Evolutionary conservation across 2,797 vertebrate species (phyloP).

Genomic region (Thunnus albacares): DNA sequence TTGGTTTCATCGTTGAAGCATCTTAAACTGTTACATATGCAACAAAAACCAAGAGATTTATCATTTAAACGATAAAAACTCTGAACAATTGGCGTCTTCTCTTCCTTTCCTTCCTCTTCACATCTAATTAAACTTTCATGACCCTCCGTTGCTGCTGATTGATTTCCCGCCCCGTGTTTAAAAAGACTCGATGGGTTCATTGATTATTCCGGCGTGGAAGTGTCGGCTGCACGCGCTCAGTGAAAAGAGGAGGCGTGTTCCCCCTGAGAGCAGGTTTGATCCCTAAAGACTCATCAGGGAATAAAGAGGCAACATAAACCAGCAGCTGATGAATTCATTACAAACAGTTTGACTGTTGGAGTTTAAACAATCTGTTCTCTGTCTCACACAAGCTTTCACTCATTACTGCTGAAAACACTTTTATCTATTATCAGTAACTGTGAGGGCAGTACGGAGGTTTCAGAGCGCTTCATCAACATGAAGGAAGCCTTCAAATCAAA

Average conservation of each 20-base stretch:
- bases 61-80: no score
- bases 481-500: no score
- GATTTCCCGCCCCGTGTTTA: no score
- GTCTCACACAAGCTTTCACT: no score
- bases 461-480: no score
- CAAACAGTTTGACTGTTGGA: conserved; percentile 3
- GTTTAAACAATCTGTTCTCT: background rate
- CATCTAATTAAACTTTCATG: conserved; percentile 6
- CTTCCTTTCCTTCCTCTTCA: background rate
- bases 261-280: background rate
- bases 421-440: no score
- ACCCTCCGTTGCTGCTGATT: background rate
- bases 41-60: no score
- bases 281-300: background rate
- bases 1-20: no score
- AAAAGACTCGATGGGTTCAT: background rate
- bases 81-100: background rate
- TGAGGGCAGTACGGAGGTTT: no score
- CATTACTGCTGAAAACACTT: no score
- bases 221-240: background rate
- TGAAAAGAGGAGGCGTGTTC: conserved; percentile 38
- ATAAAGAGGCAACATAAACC: conserved; percentile 2
- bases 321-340: no score
- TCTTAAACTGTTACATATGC: no score
- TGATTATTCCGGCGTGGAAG: conserved; percentile 1